Evolutionary conservation across 2,888 invertebrate genomes (phyloP).

Genomic region (Drosophila kanekoi): DNA sequence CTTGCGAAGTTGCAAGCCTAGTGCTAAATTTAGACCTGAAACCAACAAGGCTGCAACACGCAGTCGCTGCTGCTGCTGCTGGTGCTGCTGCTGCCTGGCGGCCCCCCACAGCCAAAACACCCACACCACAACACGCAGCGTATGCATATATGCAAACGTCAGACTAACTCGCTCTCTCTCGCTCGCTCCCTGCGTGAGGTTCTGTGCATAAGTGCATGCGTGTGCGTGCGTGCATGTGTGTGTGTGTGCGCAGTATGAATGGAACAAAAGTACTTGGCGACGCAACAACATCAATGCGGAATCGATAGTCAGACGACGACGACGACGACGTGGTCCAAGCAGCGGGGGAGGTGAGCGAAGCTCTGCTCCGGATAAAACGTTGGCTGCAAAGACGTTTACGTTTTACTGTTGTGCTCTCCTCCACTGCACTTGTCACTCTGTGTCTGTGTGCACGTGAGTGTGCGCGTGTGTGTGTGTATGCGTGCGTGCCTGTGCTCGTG

Average conservation of each 20-base stretch:
- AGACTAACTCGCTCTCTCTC: conserved; percentile 37
- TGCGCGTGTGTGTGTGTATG: conserved; percentile 10
- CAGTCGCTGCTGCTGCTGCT: conserved; percentile 54
- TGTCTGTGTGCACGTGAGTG: conserved; percentile 3
- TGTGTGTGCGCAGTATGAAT: conserved; percentile 64
- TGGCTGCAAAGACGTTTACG: conserved; percentile 51
- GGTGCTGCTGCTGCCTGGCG: conserved; percentile 33
- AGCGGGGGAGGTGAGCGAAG: conserved; percentile 23
- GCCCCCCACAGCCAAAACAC: conserved; percentile 66
- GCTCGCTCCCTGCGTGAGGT: conserved; percentile 39
- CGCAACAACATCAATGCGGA: conserved; percentile 62
- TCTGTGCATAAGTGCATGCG: conserved; percentile 54
- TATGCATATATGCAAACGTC: conserved; percentile 53
- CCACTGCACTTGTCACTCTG: conserved; percentile 12
- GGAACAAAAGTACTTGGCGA: conserved; percentile 75
- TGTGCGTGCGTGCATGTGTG: conserved; percentile 26
- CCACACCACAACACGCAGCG: conserved; percentile 38
- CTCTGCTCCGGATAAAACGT: conserved; percentile 52
- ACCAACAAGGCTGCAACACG: conserved; percentile 75
- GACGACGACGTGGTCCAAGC: conserved; percentile 31
- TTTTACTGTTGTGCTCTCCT: conserved; percentile 42
- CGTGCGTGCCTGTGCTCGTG: conserved; percentile 38
- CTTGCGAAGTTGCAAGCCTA: conserved; percentile 75
- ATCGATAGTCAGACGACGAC: conserved; percentile 67
- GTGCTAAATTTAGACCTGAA: conserved; percentile 80